A percentile compares a stretch with the other conserved stretches of the same genome.
phyloP scores from a whole-genome alignment of 1,140 invertebrate species.

The Drosophila ercepeae region DNA sequence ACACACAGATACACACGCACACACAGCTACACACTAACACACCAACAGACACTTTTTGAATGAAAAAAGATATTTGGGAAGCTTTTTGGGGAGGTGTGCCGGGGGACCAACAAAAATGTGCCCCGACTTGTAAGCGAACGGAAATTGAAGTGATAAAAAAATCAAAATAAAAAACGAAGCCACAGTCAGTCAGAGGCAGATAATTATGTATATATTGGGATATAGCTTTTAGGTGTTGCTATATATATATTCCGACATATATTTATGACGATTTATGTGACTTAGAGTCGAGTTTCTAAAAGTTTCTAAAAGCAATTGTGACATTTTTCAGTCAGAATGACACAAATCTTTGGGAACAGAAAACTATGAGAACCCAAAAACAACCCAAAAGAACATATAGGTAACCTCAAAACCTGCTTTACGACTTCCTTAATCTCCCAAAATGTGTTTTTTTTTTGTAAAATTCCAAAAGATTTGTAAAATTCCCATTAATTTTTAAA shows the following conservation, averaged over 20 bases:
- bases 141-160: conserved; percentile 77
- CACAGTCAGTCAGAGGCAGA: conserved; percentile 41
- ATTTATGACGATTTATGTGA: conserved; percentile 42
- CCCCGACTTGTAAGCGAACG: conserved; percentile 69
- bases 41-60: conserved; percentile 18
- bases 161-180: conserved; percentile 67
- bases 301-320: conserved; percentile 31
- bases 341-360: conserved; percentile 38
- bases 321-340: conserved; percentile 42
- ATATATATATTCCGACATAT: conserved; percentile 11
- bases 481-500: conserved; percentile 2
- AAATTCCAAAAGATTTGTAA: conserved; percentile 5
- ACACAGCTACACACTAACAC: not conserved
- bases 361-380: conserved; percentile 4
- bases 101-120: no score
- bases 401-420: conserved; percentile 14
- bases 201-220: conserved; percentile 36
- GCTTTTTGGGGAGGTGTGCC: conserved; percentile 34
- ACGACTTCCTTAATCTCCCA: conserved; percentile 35
- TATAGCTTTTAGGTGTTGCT: not conserved
- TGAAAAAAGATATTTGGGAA: conserved; percentile 23
- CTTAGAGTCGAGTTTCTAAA: conserved; percentile 32
- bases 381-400: no score
- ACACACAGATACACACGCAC: not conserved
- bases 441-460: conserved; percentile 8